phyloP scores from a whole-genome alignment of 1,140 invertebrate genomes.

The Sinella curviseta region DNA sequence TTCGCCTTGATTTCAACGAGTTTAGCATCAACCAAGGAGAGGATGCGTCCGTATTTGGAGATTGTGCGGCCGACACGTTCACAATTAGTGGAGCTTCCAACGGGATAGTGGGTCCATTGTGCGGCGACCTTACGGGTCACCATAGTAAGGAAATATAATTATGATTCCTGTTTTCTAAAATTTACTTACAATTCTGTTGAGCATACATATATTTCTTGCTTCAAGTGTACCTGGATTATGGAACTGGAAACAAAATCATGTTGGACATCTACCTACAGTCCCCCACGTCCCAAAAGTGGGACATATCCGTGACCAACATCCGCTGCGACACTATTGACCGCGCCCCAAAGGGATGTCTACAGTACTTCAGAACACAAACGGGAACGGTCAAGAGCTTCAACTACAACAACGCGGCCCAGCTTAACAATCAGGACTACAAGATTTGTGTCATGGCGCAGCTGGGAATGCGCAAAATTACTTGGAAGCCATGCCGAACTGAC shows the following conservation, averaged over 20 bases:
- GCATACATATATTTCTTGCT: background rate
- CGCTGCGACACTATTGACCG: conserved; percentile 36
- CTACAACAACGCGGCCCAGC: conserved; percentile 29
- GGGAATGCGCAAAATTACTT: conserved; percentile 43
- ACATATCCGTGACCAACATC: conserved; percentile 38
- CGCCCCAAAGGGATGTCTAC: conserved; percentile 41
- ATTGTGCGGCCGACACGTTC: conserved; percentile 34
- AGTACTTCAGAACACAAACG: conserved; percentile 32
- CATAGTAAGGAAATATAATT: conserved; percentile 33
- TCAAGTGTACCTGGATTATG: conserved; percentile 44
- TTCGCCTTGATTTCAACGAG: conserved; percentile 36
- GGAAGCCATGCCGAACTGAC: conserved; percentile 30
- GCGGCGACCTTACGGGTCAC: conserved; percentile 38
- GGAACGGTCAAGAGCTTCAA: conserved; percentile 38
- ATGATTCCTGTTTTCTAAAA: background rate
- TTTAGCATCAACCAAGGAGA: conserved; percentile 23
- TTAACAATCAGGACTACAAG: conserved; percentile 41
- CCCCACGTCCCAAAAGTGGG: conserved; percentile 35
- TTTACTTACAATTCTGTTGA: background rate
- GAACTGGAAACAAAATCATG: conserved; percentile 31
- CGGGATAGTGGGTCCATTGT: conserved; percentile 23
- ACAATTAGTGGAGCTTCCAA: conserved; percentile 33
- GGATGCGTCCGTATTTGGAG: background rate
- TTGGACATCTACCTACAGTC: conserved; percentile 23
- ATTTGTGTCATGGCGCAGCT: conserved; percentile 22